A percentile compares a stretch with the other conserved stretches of the same genome.
phyloP scores from a whole-genome alignment of 2,888 invertebrate species.

The Tetramorium bicarinatum region DNA sequence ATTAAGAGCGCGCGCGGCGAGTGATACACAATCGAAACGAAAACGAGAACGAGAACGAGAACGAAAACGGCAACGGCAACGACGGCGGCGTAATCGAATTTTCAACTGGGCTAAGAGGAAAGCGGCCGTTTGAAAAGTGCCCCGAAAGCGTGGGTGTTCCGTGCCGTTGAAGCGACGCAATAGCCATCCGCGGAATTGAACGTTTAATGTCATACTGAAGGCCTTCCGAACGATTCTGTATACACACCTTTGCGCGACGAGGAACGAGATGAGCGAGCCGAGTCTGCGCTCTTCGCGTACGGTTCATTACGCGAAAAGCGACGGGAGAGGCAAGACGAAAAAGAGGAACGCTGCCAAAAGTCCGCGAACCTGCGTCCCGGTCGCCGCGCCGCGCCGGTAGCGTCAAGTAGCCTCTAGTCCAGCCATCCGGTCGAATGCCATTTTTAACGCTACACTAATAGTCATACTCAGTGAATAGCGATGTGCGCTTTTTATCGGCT shows the following conservation, averaged over 20 bases:
- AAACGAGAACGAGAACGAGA: background rate
- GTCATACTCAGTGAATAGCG: background rate
- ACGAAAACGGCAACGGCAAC: background rate
- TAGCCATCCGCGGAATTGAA: slow-evolving; percentile 79
- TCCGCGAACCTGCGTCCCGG: slow-evolving; percentile 66
- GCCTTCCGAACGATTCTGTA: slow-evolving; percentile 65
- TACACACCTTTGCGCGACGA: slow-evolving; percentile 77
- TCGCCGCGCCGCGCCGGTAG: too few relatives aligned
- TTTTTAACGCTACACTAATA: slow-evolving; percentile 28
- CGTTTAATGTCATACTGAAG: slow-evolving; percentile 84
- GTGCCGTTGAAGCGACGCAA: slow-evolving; percentile 73
- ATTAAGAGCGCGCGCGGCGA: background rate
- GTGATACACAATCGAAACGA: background rate
- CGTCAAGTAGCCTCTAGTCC: background rate
- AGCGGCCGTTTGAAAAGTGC: slow-evolving; percentile 58
- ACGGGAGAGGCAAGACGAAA: slow-evolving; percentile 49
- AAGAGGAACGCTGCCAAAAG: slow-evolving; percentile 76
- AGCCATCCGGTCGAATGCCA: slow-evolving; percentile 16
- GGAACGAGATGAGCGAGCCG: slow-evolving; percentile 66
- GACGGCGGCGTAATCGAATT: slow-evolving; percentile 12
- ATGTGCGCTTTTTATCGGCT: slow-evolving; percentile 20
- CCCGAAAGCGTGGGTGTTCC: slow-evolving; percentile 71
- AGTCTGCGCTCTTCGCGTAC: slow-evolving; percentile 80
- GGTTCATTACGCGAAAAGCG: slow-evolving; percentile 64
- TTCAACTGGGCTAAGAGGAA: slow-evolving; percentile 40